Evolutionary conservation across 2,113 vertebrate genomes (phyloP).

Genomic region (Misgurnus anguillicaudatus): DNA sequence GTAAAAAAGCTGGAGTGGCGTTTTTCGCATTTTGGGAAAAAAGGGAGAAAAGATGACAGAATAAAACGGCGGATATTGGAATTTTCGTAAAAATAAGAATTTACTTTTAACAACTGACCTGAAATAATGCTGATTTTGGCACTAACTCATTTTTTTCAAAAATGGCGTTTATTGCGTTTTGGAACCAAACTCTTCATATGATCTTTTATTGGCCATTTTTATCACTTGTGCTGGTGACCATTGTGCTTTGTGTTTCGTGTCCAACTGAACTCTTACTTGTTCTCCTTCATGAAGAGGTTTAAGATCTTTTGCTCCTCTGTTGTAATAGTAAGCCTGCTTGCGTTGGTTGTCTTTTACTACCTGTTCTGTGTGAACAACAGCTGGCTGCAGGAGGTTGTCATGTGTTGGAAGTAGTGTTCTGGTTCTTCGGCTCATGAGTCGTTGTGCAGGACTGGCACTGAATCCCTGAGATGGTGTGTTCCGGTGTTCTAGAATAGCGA

Average conservation of each 20-base stretch:
- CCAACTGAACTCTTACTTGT: constrained; percentile 17
- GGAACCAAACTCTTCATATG: too few species aligned
- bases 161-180: too few species aligned
- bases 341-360: background rate
- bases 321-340: constrained; percentile 6
- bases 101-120: too few species aligned
- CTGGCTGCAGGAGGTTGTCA: constrained; percentile 19
- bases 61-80: too few species aligned
- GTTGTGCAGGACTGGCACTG: constrained; percentile 35
- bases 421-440: constrained; percentile 27
- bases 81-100: too few species aligned
- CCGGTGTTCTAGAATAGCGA: constrained; percentile 11
- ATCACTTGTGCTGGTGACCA: constrained; percentile 20
- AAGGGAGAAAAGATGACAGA: too few species aligned
- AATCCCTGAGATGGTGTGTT: constrained; percentile 32
- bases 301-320: constrained; percentile 33
- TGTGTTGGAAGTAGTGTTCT: constrained; percentile 23
- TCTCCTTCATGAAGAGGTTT: background rate
- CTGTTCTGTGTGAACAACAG: background rate
- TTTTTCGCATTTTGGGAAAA: too few species aligned
- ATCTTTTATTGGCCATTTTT: background rate
- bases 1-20: too few species aligned
- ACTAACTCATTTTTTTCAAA: too few species aligned
- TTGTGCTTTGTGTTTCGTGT: background rate
- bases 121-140: too few species aligned